phyloP scores from a whole-genome alignment of 2,113 vertebrate species.

The Coreoperca whiteheadi region DNA sequence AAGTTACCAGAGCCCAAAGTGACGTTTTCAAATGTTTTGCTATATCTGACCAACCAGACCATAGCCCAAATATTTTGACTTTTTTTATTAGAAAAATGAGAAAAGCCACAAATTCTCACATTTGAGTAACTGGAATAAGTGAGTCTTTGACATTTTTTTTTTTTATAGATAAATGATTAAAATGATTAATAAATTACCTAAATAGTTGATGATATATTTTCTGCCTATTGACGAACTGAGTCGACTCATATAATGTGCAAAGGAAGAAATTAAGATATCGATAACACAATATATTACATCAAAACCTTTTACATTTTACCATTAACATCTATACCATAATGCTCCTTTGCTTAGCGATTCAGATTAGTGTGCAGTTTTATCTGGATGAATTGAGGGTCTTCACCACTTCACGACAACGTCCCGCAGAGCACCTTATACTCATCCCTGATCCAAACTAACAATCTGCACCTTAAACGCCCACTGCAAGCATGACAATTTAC shows the following conservation, averaged over 20 bases:
- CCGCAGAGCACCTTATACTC: not conserved
- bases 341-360: not conserved
- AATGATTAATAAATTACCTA: not conserved
- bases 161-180: not conserved
- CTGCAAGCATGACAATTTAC: not conserved
- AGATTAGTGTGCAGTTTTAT: not conserved
- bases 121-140: not conserved
- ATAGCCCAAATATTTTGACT: not conserved
- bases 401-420: not conserved
- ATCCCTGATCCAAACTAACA: not conserved
- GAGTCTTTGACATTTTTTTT: not conserved
- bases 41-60: not conserved
- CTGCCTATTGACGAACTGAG: not conserved
- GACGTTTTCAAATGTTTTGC: too few relatives aligned
- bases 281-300: not conserved
- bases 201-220: not conserved
- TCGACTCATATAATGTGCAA: not conserved
- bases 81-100: not conserved
- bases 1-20: not conserved
- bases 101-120: not conserved
- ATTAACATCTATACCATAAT: too few relatives aligned
- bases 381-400: not conserved
- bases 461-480: not conserved
- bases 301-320: not conserved
- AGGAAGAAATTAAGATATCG: not conserved